Conservation (phyloP, 2,113 vertebrate genomes). For the Ondatra zibethicus region DNA sequence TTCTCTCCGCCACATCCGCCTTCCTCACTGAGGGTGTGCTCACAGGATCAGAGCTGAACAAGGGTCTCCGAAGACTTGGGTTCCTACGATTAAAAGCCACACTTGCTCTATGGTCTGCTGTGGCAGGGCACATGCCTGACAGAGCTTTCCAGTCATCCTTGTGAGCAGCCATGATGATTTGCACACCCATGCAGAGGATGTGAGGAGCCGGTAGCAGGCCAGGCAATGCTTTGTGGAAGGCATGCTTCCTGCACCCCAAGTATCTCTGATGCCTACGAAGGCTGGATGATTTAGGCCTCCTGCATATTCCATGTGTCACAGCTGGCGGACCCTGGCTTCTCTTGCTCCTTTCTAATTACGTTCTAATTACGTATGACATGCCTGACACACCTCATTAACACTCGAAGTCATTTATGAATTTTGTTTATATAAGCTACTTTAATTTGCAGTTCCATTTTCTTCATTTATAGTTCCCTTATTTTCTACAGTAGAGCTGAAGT, state of each 20-base stretch:
- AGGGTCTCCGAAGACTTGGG: not conserved
- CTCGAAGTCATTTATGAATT: not conserved
- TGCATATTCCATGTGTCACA: constrained; percentile 30
- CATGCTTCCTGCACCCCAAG: not conserved
- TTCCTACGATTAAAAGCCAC: not conserved
- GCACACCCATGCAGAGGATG: not conserved
- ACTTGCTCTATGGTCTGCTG: not conserved
- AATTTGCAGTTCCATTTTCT: constrained; percentile 33
- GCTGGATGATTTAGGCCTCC: constrained; percentile 27
- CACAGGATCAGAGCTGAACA: not conserved
- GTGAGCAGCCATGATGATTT: constrained; percentile 6
- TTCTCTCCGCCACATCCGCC: not conserved
- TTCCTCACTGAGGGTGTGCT: not conserved
- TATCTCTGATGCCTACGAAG: constrained; percentile 6
- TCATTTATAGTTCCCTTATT: constrained; percentile 12
- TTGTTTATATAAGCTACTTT: not conserved
- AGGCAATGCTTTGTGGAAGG: not conserved
- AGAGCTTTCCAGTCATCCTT: not conserved
- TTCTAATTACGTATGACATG: not conserved
- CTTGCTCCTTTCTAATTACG: constrained; percentile 4
- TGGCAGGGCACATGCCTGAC: not conserved
- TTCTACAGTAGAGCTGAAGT: constrained; percentile 4
- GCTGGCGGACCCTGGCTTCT: constrained; percentile 16
- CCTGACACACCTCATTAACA: not conserved
- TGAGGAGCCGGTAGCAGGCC: not conserved